Evolutionary conservation across 2,888 invertebrate species (phyloP), one percentile per base, ranked within the genome.

Genomic region (Amphipyra tragopoginis): DNA sequence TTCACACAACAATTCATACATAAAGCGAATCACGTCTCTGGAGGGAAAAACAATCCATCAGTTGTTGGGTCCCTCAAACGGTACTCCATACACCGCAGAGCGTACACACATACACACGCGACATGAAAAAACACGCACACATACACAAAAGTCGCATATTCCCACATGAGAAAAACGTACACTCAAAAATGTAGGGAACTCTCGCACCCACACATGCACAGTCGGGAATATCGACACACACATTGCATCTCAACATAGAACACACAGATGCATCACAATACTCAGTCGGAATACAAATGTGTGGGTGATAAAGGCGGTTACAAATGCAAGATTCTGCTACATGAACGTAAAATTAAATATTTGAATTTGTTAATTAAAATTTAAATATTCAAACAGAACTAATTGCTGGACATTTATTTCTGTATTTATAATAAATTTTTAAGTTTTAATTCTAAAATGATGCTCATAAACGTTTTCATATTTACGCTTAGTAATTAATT

Each of bases 41-140:
- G 79, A 77, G 78, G 72, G 78, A 76, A 84, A 86, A 84, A 87
- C 88, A 87, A 86, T 87, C 86, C 86, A 86, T 86, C 88, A 86
- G 82, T 76, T 71, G 80, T 82, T 77, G 77, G 74, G 69, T 76
- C 79, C 76, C 83, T 83, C 85, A 83, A 84, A 85, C 84, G 79
- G 76, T 77, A 79, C 85, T 83, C 79, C 71, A 81, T 79, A 81
- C 75, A 78, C 79, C 83, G 74, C 83, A 73, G 59, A 61, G 58
- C 61, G 52, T 43, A 40, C 77, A 71, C 64, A 75, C 65, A 66
- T 56, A 56, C 42, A 45, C 58, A 50, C 13, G 34, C 44, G 51
- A 52, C 63, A 55, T 53, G 60, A 64, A 65, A 60, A 65, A 58
- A 52, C 48, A 53, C 43, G 15, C 67, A 61, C 42, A 49, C 49